Evolutionary conservation across 2,797 vertebrate genomes (phyloP).

Genomic region (Pangasius macronema): DNA sequence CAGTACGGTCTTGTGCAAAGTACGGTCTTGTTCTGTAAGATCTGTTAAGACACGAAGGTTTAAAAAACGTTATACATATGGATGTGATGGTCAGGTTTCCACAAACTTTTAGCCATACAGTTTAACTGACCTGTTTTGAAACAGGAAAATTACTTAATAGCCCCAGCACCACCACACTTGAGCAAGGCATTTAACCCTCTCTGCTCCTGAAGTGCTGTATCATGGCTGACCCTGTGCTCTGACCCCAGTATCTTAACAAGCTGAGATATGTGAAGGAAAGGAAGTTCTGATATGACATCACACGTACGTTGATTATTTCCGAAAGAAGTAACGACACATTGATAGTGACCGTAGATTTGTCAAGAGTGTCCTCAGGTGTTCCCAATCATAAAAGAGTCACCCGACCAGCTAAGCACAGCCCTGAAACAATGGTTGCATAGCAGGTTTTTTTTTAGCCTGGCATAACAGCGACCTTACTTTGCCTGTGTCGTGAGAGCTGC

Average conservation of each 20-base stretch:
- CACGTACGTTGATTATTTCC: too few relatives aligned
- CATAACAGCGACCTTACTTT: not conserved
- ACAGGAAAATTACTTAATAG: not conserved
- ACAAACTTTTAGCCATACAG: not conserved
- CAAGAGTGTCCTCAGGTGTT: not conserved
- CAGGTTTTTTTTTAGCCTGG: not conserved
- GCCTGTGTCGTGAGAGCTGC: not conserved
- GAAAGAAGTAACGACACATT: too few relatives aligned
- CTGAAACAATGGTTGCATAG: not conserved
- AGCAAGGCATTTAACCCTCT: not conserved
- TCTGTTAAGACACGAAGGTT: too few relatives aligned
- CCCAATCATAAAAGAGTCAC: not conserved
- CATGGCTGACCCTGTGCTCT: not conserved
- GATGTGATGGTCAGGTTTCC: not conserved
- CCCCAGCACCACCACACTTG: not conserved
- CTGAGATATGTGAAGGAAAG: not conserved
- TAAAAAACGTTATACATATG: too few relatives aligned
- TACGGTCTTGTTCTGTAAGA: too few relatives aligned
- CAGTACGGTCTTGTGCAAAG: too few relatives aligned
- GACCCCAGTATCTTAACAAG: not conserved
- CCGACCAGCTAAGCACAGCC: not conserved
- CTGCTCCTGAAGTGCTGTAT: not conserved
- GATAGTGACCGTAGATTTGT: too few relatives aligned
- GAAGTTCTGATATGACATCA: too few relatives aligned
- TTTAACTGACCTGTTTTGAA: not conserved